Evolutionary conservation across 2,888 invertebrate genomes (phyloP), one percentile per base, ranked within the genome.

Genomic region (Ceratothoa steindachneri): DNA sequence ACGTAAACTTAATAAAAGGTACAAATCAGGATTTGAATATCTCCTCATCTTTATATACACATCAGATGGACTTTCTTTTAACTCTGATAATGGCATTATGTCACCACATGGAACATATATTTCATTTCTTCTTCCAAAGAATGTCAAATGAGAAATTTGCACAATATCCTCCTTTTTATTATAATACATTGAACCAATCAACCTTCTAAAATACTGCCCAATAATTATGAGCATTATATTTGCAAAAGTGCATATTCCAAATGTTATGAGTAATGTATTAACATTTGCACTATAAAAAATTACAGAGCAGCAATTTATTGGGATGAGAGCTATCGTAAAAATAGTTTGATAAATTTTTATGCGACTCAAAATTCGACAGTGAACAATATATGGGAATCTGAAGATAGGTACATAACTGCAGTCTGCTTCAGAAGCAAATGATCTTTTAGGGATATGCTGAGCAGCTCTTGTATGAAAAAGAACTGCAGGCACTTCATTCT

Each of bases 291-390:
- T 9, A n/a, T 55, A 71, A 15, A 7, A 12, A n/a, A n/a, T 15
- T 12, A 53, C 27, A 24, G 71, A 22, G 24, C 60, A 73, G 5
- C 71, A 64, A 31, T 30, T 19, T 15, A 19, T n/a, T 22, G 78
- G 78, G 1, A 78, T 31, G 28, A 74, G 55, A n/a, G 69, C 7
- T 15, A 41, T 19, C 9, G 73, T 75, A 5, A 73, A 1, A 7
- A 64, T 64, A n/a, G 78, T 75, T 51, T 78, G 78, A 30, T 75
- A 72, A 3, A 78, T 60, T 30, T 78, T 78, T 22, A 78, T n/a
- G 15, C 78, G 71, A n/a, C 78, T 75, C 1, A 73, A 2, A 19
- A 30, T 27, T 27, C 72, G 64, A 1, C 73, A 65, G 1, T 51
- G 7, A 1, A 41, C 29, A 60, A 78, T 78, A 55, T 75, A 64